Evolutionary conservation across 2,113 vertebrate genomes (phyloP).

Genomic region (Panthera leo): DNA sequence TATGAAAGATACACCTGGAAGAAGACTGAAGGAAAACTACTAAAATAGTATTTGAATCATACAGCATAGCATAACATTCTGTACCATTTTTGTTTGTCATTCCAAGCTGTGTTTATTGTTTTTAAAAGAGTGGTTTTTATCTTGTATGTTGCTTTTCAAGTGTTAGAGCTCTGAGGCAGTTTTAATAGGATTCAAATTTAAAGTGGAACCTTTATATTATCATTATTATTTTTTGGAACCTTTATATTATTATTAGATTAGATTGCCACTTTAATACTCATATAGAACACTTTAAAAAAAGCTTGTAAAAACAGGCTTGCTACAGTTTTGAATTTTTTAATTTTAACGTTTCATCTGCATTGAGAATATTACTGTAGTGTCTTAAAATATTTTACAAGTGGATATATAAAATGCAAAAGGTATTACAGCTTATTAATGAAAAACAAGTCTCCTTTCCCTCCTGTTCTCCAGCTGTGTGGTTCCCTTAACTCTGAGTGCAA

Average conservation of each 20-base stretch:
- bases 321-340: not conserved
- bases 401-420: not conserved
- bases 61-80: not conserved
- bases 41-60: not conserved
- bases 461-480: not conserved
- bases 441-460: not conserved
- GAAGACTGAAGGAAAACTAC: not conserved
- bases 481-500: not conserved
- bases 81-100: not conserved
- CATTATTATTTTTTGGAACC: not conserved
- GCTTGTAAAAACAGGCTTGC: not conserved
- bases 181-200: slow-evolving; percentile 45
- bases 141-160: not conserved
- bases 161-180: not conserved
- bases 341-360: not conserved
- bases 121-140: not conserved
- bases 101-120: not conserved
- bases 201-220: not conserved
- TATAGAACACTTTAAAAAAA: not conserved
- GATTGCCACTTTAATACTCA: not conserved
- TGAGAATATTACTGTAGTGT: not conserved
- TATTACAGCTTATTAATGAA: not conserved
- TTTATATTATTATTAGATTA: not conserved
- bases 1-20: not conserved
- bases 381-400: not conserved